Percentiles rank a stretch among this genome's conserved stretches.
These are phyloP conservation scores for Orchestia grillus DNA, from an alignment of 1,140 invertebrate genomes.

Conservation along the genomic window DNA sequence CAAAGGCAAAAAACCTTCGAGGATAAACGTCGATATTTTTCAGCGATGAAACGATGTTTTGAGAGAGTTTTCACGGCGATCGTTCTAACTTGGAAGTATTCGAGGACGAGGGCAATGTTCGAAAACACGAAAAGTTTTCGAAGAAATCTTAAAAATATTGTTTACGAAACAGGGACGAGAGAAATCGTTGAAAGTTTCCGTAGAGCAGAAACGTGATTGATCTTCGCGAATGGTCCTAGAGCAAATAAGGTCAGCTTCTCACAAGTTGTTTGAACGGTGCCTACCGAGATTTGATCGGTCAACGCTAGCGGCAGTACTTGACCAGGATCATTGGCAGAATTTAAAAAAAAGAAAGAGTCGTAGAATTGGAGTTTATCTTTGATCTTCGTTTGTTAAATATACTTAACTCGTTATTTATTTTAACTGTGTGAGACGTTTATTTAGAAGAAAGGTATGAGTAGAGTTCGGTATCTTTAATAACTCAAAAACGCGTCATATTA, in stretches of 20 bases:
- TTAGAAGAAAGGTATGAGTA: not conserved
- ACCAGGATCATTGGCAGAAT: not conserved
- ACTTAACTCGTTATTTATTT: not conserved
- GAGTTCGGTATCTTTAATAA: not conserved
- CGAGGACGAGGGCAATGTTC: not conserved
- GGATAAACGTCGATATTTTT: not conserved
- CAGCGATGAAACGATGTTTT: not conserved
- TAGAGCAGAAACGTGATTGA: conserved; percentile 38
- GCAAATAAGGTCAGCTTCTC: conserved; percentile 31
- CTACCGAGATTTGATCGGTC: conserved; percentile 38
- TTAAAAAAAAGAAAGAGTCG: not conserved
- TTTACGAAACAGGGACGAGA: not conserved
- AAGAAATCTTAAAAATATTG: not conserved
- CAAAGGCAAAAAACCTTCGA: not conserved
- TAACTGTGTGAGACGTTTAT: not conserved
- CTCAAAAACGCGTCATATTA: no score
- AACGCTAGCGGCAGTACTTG: conserved; percentile 9
- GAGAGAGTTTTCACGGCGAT: not conserved
- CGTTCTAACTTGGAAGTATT: not conserved
- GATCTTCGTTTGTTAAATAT: not conserved
- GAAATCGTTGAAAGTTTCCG: not conserved
- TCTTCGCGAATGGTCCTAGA: not conserved
- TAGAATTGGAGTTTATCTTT: conserved; percentile 10
- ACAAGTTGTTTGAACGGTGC: conserved; percentile 26
- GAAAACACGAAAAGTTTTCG: not conserved